These are phyloP conservation scores for Armadillidium nasatum DNA, from an alignment of 1,140 invertebrate species.

Conservation along the genomic window DNA sequence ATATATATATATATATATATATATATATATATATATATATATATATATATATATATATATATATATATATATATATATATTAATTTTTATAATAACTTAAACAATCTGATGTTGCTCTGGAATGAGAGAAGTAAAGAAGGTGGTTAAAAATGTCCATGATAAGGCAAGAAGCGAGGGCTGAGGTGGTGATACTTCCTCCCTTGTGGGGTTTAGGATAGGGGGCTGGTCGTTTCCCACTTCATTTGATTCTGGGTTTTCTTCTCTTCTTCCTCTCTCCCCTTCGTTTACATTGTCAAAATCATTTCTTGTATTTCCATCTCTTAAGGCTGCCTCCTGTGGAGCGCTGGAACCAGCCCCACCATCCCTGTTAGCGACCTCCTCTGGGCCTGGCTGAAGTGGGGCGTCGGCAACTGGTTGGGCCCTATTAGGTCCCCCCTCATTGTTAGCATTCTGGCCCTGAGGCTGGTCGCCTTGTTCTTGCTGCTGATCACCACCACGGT, in stretches of 20 bases:
- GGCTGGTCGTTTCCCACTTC: background rate
- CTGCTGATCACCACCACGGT: background rate
- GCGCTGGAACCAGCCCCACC: background rate
- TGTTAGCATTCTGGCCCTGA: background rate
- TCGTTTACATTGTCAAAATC: background rate
- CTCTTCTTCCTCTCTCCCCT: background rate
- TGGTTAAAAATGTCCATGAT: conserved; percentile 29
- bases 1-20: conserved; percentile 14
- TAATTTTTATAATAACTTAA: background rate
- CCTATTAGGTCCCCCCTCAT: background rate
- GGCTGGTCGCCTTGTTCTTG: background rate
- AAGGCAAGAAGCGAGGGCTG: conserved; percentile 18
- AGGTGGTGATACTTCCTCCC: background rate
- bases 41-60: conserved; percentile 9
- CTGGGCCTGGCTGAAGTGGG: background rate
- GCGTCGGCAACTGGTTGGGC: background rate
- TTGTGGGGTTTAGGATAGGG: background rate
- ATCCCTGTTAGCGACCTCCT: background rate
- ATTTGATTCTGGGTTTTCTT: background rate
- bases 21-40: conserved; percentile 2
- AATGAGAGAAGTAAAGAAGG: conserved; percentile 24
- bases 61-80: conserved; percentile 5
- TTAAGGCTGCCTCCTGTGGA: no score
- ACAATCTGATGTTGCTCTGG: conserved; percentile 28
- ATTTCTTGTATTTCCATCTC: no score